A percentile compares a stretch with the other conserved stretches of the same genome.
These are phyloP conservation scores for Triops longicaudatus DNA, from an alignment of 1,140 invertebrate species.

Conservation along the genomic window DNA sequence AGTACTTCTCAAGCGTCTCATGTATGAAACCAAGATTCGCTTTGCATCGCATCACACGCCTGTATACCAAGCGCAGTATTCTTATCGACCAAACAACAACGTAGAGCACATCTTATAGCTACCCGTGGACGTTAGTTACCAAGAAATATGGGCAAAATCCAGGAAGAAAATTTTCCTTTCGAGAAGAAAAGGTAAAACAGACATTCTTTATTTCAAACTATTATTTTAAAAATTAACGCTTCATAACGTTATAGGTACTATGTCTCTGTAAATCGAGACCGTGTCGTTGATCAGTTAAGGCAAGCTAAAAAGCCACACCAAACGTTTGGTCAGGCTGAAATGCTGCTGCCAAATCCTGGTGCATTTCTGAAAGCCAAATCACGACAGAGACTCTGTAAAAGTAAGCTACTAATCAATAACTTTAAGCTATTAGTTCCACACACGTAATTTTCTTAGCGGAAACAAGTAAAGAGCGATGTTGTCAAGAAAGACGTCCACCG, in stretches of 20 bases:
- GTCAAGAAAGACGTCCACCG: slow-evolving; percentile 13
- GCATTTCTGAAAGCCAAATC: background rate
- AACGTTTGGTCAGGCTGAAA: background rate
- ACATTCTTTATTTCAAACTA: background rate
- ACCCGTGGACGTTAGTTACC: background rate
- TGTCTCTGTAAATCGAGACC: background rate
- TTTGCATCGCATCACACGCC: no score
- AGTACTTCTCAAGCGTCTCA: no score
- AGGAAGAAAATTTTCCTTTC: background rate
- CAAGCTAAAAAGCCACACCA: background rate
- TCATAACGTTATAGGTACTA: background rate
- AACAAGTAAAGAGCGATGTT: slow-evolving; percentile 9
- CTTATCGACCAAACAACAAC: no score
- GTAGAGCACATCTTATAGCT: no score
- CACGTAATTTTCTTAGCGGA: background rate
- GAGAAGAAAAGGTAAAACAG: background rate
- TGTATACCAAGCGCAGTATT: no score
- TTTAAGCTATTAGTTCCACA: background rate
- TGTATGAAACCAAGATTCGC: no score
- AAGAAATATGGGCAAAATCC: background rate
- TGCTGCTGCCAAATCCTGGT: background rate
- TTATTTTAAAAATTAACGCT: background rate
- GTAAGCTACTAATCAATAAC: background rate
- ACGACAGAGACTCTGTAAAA: background rate
- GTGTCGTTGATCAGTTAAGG: background rate